These are phyloP conservation scores for Zosterops pallidus DNA, from an alignment of 2,113 vertebrate genomes.

Conservation along the genomic window DNA sequence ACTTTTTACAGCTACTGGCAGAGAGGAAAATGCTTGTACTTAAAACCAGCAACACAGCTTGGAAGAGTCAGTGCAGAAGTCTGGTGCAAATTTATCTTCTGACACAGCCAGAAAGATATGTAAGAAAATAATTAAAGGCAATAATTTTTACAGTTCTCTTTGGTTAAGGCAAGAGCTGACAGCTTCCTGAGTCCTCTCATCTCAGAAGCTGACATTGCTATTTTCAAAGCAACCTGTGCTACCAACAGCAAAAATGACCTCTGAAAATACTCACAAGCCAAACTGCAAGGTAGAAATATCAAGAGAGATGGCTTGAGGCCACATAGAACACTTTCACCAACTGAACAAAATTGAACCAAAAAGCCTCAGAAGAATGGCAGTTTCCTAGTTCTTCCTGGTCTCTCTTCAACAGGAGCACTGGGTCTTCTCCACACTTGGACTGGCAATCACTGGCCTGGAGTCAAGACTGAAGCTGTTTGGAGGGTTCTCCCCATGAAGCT, in stretches of 20 bases:
- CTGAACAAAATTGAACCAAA: not conserved
- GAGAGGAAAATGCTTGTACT: not conserved
- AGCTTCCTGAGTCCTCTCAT: not conserved
- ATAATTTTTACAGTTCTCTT: not conserved
- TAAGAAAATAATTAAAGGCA: not conserved
- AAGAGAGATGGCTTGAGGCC: not conserved
- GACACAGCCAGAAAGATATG: not conserved
- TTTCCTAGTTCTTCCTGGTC: not conserved
- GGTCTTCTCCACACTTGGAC: conserved; percentile 60
- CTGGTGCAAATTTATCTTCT: not conserved
- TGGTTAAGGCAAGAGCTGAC: conserved; percentile 11
- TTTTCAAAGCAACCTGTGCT: not conserved
- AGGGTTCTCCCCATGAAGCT: conserved; percentile 59
- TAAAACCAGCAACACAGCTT: not conserved
- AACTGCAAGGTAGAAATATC: not conserved
- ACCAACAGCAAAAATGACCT: not conserved
- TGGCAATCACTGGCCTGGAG: conserved; percentile 74
- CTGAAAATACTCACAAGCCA: not conserved
- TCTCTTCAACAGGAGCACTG: conserved; percentile 78
- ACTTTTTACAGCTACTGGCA: not conserved
- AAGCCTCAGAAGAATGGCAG: not conserved
- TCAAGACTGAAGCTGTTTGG: conserved; percentile 67
- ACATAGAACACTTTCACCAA: not conserved
- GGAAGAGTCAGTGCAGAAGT: not conserved
- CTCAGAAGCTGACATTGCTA: not conserved